phyloP scores from a whole-genome alignment of 2,888 invertebrate genomes.

The Crematogaster levior region DNA sequence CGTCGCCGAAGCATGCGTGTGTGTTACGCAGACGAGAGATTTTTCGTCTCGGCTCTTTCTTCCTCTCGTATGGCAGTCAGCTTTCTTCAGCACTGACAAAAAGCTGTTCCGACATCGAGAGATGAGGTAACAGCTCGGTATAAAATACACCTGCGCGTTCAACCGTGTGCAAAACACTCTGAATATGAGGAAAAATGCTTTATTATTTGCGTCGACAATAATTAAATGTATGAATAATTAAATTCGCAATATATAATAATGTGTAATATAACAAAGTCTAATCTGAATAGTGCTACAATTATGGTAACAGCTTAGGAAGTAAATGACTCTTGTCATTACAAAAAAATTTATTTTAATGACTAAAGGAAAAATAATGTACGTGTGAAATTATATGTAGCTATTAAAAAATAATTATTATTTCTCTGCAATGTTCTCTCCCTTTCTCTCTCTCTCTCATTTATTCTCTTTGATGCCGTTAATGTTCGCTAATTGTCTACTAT shows the following conservation, averaged over 20 bases:
- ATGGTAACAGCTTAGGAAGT: background rate
- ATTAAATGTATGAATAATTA: slow-evolving; percentile 2
- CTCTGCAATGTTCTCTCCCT: slow-evolving; percentile 19
- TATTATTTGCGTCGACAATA: slow-evolving; percentile 8
- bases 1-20: slow-evolving; percentile 53
- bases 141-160: slow-evolving; percentile 49
- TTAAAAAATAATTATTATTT: slow-evolving; percentile 32
- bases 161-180: slow-evolving; percentile 39
- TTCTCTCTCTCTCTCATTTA: background rate
- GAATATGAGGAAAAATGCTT: slow-evolving; percentile 17
- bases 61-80: slow-evolving; percentile 30
- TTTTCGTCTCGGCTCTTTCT: slow-evolving; percentile 41
- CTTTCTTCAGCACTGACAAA: slow-evolving; percentile 15
- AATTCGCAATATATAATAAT: background rate
- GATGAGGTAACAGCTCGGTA: slow-evolving; percentile 50
- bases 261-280: background rate
- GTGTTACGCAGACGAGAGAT: slow-evolving; percentile 36
- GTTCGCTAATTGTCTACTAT: slow-evolving; percentile 43
- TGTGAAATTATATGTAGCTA: slow-evolving; percentile 1
- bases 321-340: background rate
- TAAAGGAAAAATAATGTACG: background rate
- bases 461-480: slow-evolving; percentile 14
- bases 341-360: slow-evolving; percentile 4
- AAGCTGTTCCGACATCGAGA: slow-evolving; percentile 28
- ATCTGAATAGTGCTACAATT: slow-evolving; percentile 4